A percentile compares a stretch with the other conserved stretches of the same genome.
Conservation (phyloP, 2,888 invertebrate species). For the Cantharis nigra region DNA sequence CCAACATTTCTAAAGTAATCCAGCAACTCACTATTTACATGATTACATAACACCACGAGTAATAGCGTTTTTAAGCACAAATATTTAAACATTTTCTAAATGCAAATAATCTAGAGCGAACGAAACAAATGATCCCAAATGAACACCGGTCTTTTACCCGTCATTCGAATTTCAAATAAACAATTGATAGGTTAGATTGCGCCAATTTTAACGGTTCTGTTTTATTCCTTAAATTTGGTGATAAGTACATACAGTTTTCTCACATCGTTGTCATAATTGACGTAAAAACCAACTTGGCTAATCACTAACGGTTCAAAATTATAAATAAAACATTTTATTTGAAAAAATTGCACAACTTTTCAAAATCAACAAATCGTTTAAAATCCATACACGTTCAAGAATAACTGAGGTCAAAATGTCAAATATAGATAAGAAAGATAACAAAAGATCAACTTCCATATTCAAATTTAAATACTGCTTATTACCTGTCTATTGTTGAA, state of each 20-base stretch:
- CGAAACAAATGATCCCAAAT: background rate
- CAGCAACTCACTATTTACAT: conserved; percentile 5
- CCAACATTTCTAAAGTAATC: conserved; percentile 20
- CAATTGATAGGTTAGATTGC: background rate
- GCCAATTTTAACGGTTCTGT: background rate
- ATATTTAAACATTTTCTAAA: background rate
- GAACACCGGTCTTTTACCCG: background rate
- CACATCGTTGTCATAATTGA: background rate
- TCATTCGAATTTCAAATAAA: background rate
- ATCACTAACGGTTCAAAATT: background rate
- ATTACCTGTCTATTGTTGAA: too few species aligned
- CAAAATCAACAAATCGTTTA: background rate
- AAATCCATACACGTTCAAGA: background rate
- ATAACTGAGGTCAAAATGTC: background rate
- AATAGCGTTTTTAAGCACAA: background rate
- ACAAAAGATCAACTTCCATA: too few species aligned
- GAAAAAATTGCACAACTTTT: background rate
- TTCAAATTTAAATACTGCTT: too few species aligned
- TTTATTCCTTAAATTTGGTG: background rate
- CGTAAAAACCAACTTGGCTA: background rate
- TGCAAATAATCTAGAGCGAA: background rate
- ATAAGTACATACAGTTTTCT: background rate
- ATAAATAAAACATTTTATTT: background rate
- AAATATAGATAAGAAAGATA: too few species aligned
- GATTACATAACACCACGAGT: conserved; percentile 6